These are phyloP conservation scores for Pentamera pediparva DNA, from an alignment of 53 echinoderm and acorn worm genomes.

Conservation along the genomic window DNA sequence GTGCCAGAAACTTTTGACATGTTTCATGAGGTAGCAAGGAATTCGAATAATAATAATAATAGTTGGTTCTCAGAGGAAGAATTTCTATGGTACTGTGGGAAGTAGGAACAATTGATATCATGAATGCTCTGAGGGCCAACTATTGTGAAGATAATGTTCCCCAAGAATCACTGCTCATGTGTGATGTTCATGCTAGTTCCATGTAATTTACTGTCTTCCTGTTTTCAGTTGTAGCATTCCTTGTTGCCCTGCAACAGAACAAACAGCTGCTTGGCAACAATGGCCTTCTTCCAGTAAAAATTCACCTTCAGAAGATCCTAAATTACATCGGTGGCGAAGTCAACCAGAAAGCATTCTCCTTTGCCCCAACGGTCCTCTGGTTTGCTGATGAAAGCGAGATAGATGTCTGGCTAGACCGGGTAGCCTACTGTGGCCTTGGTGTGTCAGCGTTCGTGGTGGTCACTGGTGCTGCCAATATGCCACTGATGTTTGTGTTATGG, in stretches of 20 bases:
- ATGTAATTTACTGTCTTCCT: neutral
- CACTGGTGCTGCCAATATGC: constrained; percentile 79
- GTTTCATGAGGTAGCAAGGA: too few relatives aligned
- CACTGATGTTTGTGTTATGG: constrained; percentile 77
- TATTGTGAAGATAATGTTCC: too few relatives aligned
- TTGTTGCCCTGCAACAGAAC: constrained; percentile 93
- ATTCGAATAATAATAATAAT: too few relatives aligned
- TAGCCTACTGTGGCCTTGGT: constrained; percentile 71
- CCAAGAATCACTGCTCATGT: neutral
- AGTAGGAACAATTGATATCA: too few relatives aligned
- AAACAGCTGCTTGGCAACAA: constrained; percentile 62
- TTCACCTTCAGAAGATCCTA: constrained; percentile 76
- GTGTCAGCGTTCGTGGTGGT: constrained; percentile 63
- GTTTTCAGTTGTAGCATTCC: constrained; percentile 73
- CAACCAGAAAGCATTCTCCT: constrained; percentile 54
- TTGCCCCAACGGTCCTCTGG: constrained; percentile 91
- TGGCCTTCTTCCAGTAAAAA: constrained; percentile 69
- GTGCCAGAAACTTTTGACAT: too few relatives aligned
- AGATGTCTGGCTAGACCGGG: constrained; percentile 71
- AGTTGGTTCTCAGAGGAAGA: too few relatives aligned
- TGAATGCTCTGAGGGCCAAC: too few relatives aligned
- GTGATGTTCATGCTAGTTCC: too few relatives aligned
- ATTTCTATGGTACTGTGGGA: too few relatives aligned
- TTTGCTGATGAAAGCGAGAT: constrained; percentile 55
- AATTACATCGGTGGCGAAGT: constrained; percentile 57